Evolutionary conservation across 1,140 invertebrate species (phyloP), one percentile per base, ranked within the genome.

Genomic region (Pseudomyrmex pallidus): DNA sequence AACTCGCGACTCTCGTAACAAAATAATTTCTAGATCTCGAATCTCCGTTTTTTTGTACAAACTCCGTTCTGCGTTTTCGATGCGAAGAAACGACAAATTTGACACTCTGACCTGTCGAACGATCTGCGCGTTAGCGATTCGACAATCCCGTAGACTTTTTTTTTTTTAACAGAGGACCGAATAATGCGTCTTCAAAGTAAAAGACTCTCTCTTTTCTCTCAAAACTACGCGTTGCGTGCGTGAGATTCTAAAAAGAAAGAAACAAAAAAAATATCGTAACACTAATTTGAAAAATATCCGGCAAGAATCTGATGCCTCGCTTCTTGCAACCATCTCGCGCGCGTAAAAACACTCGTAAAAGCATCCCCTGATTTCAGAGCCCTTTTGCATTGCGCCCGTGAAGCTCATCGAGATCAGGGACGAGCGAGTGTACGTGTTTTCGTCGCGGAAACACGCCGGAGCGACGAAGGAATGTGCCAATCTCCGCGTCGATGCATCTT

Each of bases 381-480:
- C 50, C 25, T 59, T 46, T 44, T 61, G 59, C 56, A 48, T 59
- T 70, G 25, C 66, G 35, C 54, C 22, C 54, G 54, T 72, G 35
- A 7, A 59, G 54, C 66, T 70, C 67, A 48, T 72, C 76, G 22
- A 59, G 64, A 57, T 78, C 76, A 57, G 54, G 9, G 35, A 35
- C n/a, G 17, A 17, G 57, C 46, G 22, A 25, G 20, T 35, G 25
- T 59, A 70, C 76, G 66, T 80, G 76, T 67, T 72, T 66, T 80
- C 67, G 25, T 61, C 54, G 76, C n/a, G n/a, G 22, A 48, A 61
- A 72, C 64, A 70, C 13, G 22, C 17, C 7, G 59, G 10, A n/a
- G 15, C 74, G 20, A n/a, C 52, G 35, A 52, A 62, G 74, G 66
- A 72, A 80, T 70, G 76, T 72, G 76, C 76, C 76, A 80, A 80